These are phyloP conservation scores for Erebia palarica DNA, from an alignment of 2,888 invertebrate species.

Conservation along the genomic window DNA sequence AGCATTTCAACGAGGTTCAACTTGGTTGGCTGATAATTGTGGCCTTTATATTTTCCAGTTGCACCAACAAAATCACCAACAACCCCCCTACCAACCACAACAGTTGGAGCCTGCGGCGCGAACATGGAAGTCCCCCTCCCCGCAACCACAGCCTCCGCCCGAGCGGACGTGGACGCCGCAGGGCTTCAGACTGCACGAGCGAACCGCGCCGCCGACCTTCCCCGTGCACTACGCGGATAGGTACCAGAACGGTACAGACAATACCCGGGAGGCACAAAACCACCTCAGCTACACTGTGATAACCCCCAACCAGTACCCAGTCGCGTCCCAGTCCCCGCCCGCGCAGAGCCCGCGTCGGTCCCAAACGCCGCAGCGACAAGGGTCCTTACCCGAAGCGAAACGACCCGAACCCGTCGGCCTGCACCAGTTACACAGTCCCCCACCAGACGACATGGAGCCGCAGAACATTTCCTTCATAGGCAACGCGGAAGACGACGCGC, in stretches of 20 bases:
- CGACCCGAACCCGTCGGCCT: conserved; percentile 66
- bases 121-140: conserved; percentile 70
- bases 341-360: conserved; percentile 85
- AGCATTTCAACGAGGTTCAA: no score
- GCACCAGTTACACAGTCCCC: conserved; percentile 78
- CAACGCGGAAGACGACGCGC: conserved; percentile 82
- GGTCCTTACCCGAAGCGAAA: conserved; percentile 63
- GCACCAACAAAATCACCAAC: conserved; percentile 61
- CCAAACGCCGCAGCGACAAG: conserved; percentile 81
- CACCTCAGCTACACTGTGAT: conserved; percentile 82
- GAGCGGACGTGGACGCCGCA: conserved; percentile 75
- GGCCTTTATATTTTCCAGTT: conserved; percentile 52
- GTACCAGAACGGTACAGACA: conserved; percentile 86
- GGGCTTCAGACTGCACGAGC: conserved; percentile 87
- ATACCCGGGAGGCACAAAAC: conserved; percentile 75
- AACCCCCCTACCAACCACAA: conserved; percentile 49
- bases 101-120: conserved; percentile 63
- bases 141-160: conserved; percentile 49
- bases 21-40: background rate
- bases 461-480: conserved; percentile 97
- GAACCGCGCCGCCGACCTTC: conserved; percentile 59
- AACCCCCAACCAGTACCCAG: conserved; percentile 77
- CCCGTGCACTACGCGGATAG: conserved; percentile 74
- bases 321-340: conserved; percentile 77
- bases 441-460: conserved; percentile 94